Evolutionary conservation across 2,113 vertebrate species (phyloP).

Genomic region (Phalacrocorax carbo): DNA sequence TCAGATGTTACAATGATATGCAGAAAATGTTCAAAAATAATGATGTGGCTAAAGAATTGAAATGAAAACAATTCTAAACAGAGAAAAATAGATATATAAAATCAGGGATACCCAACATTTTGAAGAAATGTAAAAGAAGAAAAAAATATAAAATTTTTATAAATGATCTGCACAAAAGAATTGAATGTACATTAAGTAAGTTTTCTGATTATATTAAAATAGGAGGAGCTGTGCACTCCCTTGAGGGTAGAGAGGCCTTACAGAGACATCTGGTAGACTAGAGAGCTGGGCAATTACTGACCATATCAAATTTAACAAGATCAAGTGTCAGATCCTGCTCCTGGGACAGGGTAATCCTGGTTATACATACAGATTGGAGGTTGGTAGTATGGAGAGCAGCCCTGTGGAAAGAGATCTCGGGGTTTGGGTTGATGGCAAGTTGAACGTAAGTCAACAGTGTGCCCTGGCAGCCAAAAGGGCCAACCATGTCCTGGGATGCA

Average conservation of each 20-base stretch:
- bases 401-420: not conserved
- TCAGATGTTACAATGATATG: not conserved
- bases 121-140: not conserved
- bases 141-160: not conserved
- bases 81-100: not conserved
- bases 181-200: not conserved
- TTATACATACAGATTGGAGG: not conserved
- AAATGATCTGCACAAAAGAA: not conserved
- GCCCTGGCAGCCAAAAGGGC: not conserved
- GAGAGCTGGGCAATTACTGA: not conserved
- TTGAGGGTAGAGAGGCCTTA: not conserved
- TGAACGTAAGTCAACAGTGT: not conserved
- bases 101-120: not conserved
- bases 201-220: not conserved
- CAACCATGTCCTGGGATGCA: not conserved
- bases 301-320: not conserved
- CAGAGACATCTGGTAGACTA: not conserved
- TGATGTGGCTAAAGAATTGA: not conserved
- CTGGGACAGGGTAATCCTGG: not conserved
- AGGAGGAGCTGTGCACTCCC: not conserved
- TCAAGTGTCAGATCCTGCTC: not conserved
- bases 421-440: not conserved
- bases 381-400: not conserved
- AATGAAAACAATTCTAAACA: not conserved
- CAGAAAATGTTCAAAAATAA: not conserved